Evolutionary conservation across 2,888 invertebrate species (phyloP), one percentile per base, ranked within the genome.

Genomic region (Nemotelus nigrinus): DNA sequence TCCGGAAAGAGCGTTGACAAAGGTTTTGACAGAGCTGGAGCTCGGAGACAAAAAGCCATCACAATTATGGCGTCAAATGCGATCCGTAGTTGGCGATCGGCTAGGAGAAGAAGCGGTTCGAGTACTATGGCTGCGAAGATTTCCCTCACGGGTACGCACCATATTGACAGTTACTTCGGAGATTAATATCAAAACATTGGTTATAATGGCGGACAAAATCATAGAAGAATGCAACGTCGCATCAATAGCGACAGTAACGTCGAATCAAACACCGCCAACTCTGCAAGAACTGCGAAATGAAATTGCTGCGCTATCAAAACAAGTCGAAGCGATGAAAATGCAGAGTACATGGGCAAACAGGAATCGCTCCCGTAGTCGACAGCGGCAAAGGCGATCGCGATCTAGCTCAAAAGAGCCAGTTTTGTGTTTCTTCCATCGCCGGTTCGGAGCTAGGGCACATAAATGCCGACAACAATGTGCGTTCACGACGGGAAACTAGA

Each of bases 11-110:
- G 41, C 25, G 6, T 41, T 60, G n/a, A n/a, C 25, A 10, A 60
- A 41, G n/a, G 25, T 60, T 6, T 60, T 60, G 25, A n/a, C n/a
- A n/a, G 63, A 60, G 8, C 25, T 82, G 2, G 81, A 82, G 63
- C 72, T 83, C 5, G 82, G 83, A n/a, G 82, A 82, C 77, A 76
- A 79, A 63, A 80, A 80, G 58, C 82, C 82, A 6, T 82, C 83
- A 39, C 81, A 82, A 41, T 77, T 83, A 5, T 76, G 82, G 0
- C 74, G 80, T 0, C 81, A 84, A 47, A 82, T 83, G 81, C 77
- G 65, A 25, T 68, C 76, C 43, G 78, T 83, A 3, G 82, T 81
- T 4, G 80, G 79, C 10, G 77, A 68, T 2, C 76, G 78, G 44
- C 78, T 82, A 3, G 77, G 74, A n/a, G 80, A 80, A 4, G 82